Conservation (phyloP, 2,797 vertebrate species). For the Hylomyscus alleni region DNA sequence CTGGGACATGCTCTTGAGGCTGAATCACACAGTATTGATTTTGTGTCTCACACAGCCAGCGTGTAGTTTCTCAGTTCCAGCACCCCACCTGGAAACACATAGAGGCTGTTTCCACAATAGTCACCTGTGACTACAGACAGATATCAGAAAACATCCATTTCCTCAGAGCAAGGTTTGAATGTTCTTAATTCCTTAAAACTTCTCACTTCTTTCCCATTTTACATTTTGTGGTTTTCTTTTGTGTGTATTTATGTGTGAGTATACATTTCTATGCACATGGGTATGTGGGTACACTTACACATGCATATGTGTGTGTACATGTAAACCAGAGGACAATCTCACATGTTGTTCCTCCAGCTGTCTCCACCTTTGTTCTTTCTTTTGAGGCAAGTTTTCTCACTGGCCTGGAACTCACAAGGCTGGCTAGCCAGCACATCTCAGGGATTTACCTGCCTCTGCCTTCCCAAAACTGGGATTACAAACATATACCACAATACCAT, state of each 20-base stretch:
- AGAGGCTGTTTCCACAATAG: conserved; percentile 71
- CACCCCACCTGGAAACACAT: conserved; percentile 63
- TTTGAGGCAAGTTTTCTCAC: not conserved
- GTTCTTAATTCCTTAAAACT: not conserved
- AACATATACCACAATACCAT: not conserved
- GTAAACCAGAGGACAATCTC: not conserved
- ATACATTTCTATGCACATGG: not conserved
- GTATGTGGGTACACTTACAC: not conserved
- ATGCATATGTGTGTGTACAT: no score
- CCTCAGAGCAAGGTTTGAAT: not conserved
- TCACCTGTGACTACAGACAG: conserved; percentile 57
- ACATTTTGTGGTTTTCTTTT: not conserved
- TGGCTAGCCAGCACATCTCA: not conserved
- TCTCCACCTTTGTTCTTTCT: not conserved
- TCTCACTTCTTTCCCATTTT: not conserved
- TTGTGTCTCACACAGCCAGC: conserved; percentile 65
- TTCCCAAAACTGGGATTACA: not conserved
- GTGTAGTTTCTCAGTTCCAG: conserved; percentile 62
- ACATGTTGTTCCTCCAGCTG: not conserved
- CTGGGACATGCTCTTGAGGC: not conserved
- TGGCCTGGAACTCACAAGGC: not conserved
- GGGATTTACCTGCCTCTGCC: not conserved
- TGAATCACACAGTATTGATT: conserved; percentile 82
- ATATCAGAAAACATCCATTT: conserved; percentile 41
- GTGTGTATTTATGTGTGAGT: not conserved